Conservation (phyloP, 30 jellyfish, hydroid and myxozoan genomes). For the Hydractinia symbiolongicarpus region DNA sequence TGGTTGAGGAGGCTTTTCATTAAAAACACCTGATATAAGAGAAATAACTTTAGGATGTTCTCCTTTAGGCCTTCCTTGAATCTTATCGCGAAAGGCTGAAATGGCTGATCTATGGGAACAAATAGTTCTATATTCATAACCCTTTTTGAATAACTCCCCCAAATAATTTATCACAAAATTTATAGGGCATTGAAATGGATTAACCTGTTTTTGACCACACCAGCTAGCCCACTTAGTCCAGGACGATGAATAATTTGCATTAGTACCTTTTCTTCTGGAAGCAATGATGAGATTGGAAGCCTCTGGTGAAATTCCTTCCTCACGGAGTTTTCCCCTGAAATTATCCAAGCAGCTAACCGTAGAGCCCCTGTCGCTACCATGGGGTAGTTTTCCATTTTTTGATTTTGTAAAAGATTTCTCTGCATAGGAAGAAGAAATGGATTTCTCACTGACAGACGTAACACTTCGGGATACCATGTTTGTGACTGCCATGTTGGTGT, state of each 20-base stretch:
- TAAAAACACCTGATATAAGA: constrained; percentile 24
- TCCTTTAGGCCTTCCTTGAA: constrained; percentile 5
- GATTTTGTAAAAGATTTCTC: constrained; percentile 2
- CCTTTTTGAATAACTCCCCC: neutral
- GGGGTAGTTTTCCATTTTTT: constrained; percentile 35
- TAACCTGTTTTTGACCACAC: constrained; percentile 35
- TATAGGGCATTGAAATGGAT: constrained; percentile 34
- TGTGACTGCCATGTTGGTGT: constrained; percentile 34
- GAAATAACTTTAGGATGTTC: constrained; percentile 30
- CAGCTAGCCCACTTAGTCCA: constrained; percentile 42
- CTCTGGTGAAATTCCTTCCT: constrained; percentile 23
- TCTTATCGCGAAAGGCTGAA: constrained; percentile 11
- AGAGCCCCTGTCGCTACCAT: constrained; percentile 16
- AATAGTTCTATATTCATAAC: no score
- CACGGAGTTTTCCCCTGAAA: constrained; percentile 34
- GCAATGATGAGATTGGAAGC: constrained; percentile 39
- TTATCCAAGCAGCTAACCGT: constrained; percentile 38
- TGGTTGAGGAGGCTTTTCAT: constrained; percentile 33
- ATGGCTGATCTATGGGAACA: no score
- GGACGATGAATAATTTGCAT: constrained; percentile 40
- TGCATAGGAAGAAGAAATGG: constrained; percentile 18
- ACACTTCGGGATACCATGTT: constrained; percentile 36
- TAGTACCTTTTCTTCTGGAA: constrained; percentile 41
- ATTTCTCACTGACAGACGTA: constrained; percentile 19
- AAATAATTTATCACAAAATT: constrained; percentile 22